These are phyloP conservation scores for Leptinotarsa tumamoca DNA, from an alignment of 2,888 invertebrate species.

Conservation along the genomic window DNA sequence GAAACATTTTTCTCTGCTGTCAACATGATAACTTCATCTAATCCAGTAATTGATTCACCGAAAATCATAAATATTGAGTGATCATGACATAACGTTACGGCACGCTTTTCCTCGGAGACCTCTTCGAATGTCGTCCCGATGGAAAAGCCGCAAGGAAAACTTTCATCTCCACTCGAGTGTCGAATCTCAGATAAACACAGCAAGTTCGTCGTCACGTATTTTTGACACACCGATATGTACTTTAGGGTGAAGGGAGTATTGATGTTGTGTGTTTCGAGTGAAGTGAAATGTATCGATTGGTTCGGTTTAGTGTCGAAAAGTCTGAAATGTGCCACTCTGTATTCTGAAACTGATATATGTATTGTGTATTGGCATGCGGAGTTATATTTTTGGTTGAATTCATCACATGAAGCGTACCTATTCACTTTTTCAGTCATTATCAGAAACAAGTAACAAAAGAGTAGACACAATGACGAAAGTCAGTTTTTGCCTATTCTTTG, in stretches of 20 bases:
- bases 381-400: no score
- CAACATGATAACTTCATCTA: not conserved
- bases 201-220: not conserved
- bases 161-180: conserved; percentile 1
- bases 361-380: no score
- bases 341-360: no score
- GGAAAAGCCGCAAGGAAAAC: conserved; percentile 16
- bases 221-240: conserved; percentile 7
- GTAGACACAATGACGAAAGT: no score
- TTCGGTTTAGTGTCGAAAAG: not conserved
- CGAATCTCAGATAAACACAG: conserved; percentile 1
- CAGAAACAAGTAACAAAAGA: no score
- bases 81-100: not conserved
- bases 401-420: no score
- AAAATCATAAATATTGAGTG: conserved; percentile 10
- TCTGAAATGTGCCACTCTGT: no score
- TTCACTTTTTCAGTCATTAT: no score
- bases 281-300: not conserved
- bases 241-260: not conserved
- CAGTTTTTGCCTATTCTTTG: no score
- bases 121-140: conserved; percentile 9
- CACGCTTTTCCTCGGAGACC: conserved; percentile 16
- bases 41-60: conserved; percentile 4
- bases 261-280: not conserved
- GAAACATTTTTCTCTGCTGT: not conserved